A percentile compares a stretch with the other conserved stretches of the same genome.
Evolutionary conservation across 1,140 invertebrate species (phyloP).

Genomic region (Chymomyza costata): DNA sequence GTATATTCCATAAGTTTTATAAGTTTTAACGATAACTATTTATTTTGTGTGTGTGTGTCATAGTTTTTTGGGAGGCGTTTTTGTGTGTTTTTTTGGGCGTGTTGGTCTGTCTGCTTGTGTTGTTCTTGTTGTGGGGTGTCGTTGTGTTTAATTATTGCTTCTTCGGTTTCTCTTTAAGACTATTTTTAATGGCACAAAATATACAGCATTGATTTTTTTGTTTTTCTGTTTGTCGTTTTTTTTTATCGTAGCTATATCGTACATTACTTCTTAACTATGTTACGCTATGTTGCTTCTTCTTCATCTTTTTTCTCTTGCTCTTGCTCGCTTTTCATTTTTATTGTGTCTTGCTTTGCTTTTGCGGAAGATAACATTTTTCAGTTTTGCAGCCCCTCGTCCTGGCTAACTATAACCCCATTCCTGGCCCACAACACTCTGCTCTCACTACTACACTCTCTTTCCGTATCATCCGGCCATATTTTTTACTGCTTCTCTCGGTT

Average conservation of each 20-base stretch:
- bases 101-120: constrained; percentile 7
- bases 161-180: constrained; percentile 44
- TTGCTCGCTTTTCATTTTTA: constrained; percentile 9
- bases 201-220: constrained; percentile 58
- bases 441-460: neutral
- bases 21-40: neutral
- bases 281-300: constrained; percentile 23
- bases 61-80: constrained; percentile 40
- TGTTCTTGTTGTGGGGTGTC: too few relatives aligned
- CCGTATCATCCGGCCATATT: neutral
- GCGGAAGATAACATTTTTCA: constrained; percentile 17
- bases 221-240: constrained; percentile 26
- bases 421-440: too few relatives aligned
- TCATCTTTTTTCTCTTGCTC: neutral
- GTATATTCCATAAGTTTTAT: too few relatives aligned
- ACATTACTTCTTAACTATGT: constrained; percentile 32
- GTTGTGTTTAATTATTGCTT: constrained; percentile 39
- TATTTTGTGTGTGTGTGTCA: constrained; percentile 10
- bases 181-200: constrained; percentile 71
- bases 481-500: neutral
- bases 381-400: constrained; percentile 15
- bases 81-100: constrained; percentile 26
- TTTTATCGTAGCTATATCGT: constrained; percentile 22
- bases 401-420: constrained; percentile 3
- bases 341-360: constrained; percentile 9